These are phyloP conservation scores for Torymus tubicola DNA, from an alignment of 2,888 invertebrate genomes.

Conservation along the genomic window DNA sequence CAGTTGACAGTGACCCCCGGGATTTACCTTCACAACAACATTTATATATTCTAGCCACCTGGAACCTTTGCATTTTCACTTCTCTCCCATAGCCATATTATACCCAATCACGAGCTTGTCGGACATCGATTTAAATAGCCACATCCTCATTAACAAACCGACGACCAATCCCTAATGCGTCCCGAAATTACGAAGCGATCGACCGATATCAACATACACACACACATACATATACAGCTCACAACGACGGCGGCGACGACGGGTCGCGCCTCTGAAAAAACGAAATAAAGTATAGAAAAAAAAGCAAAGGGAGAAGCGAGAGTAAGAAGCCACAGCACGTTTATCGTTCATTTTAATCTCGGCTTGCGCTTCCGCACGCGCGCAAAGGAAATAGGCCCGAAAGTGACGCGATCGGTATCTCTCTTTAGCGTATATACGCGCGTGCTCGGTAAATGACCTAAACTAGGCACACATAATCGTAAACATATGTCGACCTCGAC, in stretches of 20 bases:
- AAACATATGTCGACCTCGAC: conserved; percentile 48
- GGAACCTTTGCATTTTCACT: too few relatives aligned
- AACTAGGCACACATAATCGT: conserved; percentile 45
- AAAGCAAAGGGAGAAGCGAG: neutral
- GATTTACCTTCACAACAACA: too few relatives aligned
- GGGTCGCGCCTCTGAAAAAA: conserved; percentile 11
- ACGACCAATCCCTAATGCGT: conserved; percentile 13
- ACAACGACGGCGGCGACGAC: neutral
- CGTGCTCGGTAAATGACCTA: conserved; percentile 21
- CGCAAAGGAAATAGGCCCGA: conserved; percentile 1
- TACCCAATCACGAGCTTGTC: too few relatives aligned
- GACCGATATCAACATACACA: neutral
- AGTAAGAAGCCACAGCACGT: neutral
- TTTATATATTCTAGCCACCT: too few relatives aligned
- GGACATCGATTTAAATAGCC: neutral
- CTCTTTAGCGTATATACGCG: neutral
- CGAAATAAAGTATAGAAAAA: neutral
- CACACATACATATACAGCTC: too few relatives aligned
- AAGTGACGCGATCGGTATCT: conserved; percentile 10
- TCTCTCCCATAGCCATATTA: too few relatives aligned
- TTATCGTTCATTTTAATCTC: conserved; percentile 27
- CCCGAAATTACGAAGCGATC: neutral
- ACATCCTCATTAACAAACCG: conserved; percentile 2
- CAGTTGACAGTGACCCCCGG: too few relatives aligned
- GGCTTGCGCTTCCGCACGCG: conserved; percentile 14